These are phyloP conservation scores for Procambarus virginalis DNA, from an alignment of 1,140 invertebrate genomes.

Conservation along the genomic window DNA sequence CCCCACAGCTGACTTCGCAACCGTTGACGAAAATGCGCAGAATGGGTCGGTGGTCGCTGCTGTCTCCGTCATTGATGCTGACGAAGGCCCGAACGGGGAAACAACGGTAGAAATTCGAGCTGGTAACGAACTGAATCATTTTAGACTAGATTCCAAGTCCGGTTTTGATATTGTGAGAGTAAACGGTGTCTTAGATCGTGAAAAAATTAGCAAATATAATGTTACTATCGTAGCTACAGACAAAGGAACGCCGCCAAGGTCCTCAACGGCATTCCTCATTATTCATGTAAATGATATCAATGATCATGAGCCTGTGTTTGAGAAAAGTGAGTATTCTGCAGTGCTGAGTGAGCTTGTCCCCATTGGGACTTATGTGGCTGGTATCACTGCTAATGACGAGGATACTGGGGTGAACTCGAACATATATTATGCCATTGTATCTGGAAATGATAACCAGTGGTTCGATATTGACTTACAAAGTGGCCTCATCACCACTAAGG, in stretches of 20 bases:
- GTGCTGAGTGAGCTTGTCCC: constrained; percentile 90
- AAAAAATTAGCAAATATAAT: constrained; percentile 94
- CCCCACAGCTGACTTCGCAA: constrained; percentile 87
- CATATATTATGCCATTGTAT: constrained; percentile 89
- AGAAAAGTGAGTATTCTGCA: constrained; percentile 92
- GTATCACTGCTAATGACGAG: constrained; percentile 91
- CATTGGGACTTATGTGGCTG: constrained; percentile 89
- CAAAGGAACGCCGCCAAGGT: constrained; percentile 87
- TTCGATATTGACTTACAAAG: constrained; percentile 88
- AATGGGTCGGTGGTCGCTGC: constrained; percentile 93
- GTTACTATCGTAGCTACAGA: constrained; percentile 92
- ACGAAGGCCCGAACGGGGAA: constrained; percentile 92
- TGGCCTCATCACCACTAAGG: constrained; percentile 89
- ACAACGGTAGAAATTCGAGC: constrained; percentile 87
- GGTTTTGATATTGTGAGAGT: constrained; percentile 93
- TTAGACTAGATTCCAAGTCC: constrained; percentile 87
- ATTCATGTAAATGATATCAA: constrained; percentile 96
- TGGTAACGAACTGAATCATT: constrained; percentile 94
- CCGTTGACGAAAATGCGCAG: constrained; percentile 93
- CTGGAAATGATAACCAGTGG: constrained; percentile 90
- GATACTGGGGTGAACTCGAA: constrained; percentile 92
- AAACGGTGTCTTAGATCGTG: constrained; percentile 91
- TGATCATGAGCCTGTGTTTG: constrained; percentile 95
- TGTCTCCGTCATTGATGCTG: constrained; percentile 92
- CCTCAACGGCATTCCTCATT: constrained; percentile 88